Evolutionary conservation across 2,888 invertebrate species (phyloP).

Genomic region (Parthenolecanium corni): DNA sequence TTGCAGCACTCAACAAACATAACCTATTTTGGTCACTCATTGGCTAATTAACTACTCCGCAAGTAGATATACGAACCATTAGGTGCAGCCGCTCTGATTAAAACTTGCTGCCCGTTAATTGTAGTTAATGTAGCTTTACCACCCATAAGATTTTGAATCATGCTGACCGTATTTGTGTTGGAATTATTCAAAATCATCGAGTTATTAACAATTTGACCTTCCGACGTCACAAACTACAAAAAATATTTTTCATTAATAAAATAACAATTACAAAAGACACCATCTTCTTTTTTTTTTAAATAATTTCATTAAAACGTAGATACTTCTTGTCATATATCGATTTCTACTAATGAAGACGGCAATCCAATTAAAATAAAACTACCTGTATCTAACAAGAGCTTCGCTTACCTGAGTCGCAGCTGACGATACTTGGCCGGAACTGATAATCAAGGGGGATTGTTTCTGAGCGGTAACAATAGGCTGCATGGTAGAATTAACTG

Average conservation of each 20-base stretch:
- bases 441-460: background rate
- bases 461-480: constrained; percentile 3
- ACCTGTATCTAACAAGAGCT: too few species aligned
- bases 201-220: constrained; percentile 11
- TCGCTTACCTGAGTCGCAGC: too few species aligned
- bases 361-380: background rate
- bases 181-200: constrained; percentile 42
- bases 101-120: constrained; percentile 73
- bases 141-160: constrained; percentile 67
- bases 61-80: background rate
- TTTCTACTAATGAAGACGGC: too few species aligned
- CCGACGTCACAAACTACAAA: background rate
- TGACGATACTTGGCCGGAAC: background rate
- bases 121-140: constrained; percentile 75
- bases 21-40: too few species aligned
- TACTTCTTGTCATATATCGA: too few species aligned
- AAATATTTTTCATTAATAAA: background rate
- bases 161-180: constrained; percentile 66
- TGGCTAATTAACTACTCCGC: too few species aligned
- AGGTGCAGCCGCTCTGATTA: constrained; percentile 54
- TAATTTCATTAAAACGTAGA: too few species aligned
- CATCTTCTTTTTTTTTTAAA: too few species aligned
- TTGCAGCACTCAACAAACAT: too few species aligned
- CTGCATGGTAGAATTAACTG: constrained; percentile 4
- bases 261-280: background rate